Conservation (phyloP, 2,888 invertebrate genomes). For the Exephanes ischioxanthus region DNA sequence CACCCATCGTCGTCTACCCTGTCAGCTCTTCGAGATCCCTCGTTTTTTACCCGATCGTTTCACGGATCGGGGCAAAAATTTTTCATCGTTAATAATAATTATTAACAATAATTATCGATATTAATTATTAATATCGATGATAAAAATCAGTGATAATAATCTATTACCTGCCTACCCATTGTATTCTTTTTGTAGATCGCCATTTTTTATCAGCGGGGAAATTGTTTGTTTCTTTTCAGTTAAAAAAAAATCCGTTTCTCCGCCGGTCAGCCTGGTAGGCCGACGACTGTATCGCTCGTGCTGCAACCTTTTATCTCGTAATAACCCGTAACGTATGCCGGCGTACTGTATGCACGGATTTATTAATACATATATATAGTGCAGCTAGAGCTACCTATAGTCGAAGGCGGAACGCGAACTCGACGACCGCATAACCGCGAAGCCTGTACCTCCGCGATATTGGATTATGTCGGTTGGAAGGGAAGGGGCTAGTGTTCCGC, state of each 20-base stretch:
- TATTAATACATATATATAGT: constrained; percentile 39
- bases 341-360: neutral
- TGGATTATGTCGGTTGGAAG: constrained; percentile 77
- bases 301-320: constrained; percentile 8
- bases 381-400: constrained; percentile 8
- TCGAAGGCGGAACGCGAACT: constrained; percentile 59
- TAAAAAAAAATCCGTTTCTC: neutral
- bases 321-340: constrained; percentile 21
- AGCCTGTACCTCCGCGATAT: constrained; percentile 70
- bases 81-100: too few relatives aligned
- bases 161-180: too few relatives aligned
- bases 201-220: too few relatives aligned
- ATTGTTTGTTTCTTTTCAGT: neutral
- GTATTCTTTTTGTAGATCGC: too few relatives aligned
- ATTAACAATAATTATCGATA: too few relatives aligned
- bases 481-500: constrained; percentile 54
- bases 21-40: too few relatives aligned
- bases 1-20: too few relatives aligned
- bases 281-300: neutral
- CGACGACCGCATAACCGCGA: constrained; percentile 64
- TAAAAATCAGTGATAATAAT: too few relatives aligned
- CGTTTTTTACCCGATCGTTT: too few relatives aligned
- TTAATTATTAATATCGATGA: too few relatives aligned
- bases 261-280: constrained; percentile 1
- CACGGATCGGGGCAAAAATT: too few relatives aligned